Evolutionary conservation across 2,888 invertebrate genomes (phyloP).

Genomic region (Drosophila nigritarsus): DNA sequence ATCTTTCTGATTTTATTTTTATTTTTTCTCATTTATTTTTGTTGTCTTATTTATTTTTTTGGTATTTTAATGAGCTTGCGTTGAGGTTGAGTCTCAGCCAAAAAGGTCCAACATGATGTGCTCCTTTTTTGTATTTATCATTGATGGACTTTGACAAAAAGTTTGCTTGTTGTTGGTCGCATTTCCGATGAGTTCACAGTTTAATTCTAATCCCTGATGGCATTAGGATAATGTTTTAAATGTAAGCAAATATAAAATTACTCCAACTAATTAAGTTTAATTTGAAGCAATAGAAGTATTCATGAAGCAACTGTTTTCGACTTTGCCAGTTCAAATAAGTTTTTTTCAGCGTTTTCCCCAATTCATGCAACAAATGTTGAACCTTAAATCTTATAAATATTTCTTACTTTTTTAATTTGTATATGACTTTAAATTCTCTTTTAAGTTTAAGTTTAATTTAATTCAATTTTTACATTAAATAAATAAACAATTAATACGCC

Average conservation of each 20-base stretch:
- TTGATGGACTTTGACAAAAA: constrained; percentile 28
- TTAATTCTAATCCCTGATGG: constrained; percentile 13
- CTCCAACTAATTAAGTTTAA: background rate
- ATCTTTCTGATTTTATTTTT: constrained; percentile 51
- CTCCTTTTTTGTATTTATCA: constrained; percentile 9
- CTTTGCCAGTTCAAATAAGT: background rate
- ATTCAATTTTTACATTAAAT: too few relatives aligned
- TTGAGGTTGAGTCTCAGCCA: constrained; percentile 32
- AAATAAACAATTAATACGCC: background rate
- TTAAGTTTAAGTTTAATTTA: too few relatives aligned
- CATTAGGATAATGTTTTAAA: too few relatives aligned
- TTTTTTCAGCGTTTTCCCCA: too few relatives aligned
- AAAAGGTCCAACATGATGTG: constrained; percentile 46
- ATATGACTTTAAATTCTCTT: too few relatives aligned
- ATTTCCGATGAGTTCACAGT: constrained; percentile 38
- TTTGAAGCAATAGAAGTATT: background rate
- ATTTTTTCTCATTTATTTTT: constrained; percentile 24
- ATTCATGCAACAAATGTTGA: too few relatives aligned
- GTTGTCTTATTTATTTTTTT: constrained; percentile 46
- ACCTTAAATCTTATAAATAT: too few relatives aligned
- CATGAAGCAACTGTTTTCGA: background rate
- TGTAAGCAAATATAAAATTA: too few relatives aligned
- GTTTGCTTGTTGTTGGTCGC: constrained; percentile 59
- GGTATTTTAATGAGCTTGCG: constrained; percentile 73
- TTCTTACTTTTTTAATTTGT: too few relatives aligned